Conservation (phyloP, 2,888 invertebrate genomes). For the Nematopogon swammerdamellus region DNA sequence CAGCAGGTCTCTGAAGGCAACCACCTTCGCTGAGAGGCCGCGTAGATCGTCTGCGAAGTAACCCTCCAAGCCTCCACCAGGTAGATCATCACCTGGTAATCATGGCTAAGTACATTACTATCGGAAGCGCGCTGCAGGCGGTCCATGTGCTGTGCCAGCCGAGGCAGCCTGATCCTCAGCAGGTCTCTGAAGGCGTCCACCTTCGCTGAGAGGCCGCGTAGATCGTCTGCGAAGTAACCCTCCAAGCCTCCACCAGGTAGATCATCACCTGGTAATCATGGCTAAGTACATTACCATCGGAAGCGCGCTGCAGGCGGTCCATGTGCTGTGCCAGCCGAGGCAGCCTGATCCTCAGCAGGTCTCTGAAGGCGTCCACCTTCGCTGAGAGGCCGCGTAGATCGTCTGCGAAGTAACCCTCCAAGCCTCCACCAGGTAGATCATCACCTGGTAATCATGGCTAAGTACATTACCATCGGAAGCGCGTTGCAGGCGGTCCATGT, state of each 20-base stretch:
- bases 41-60: constrained; percentile 96
- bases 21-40: constrained; percentile 98
- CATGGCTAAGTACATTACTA: no score
- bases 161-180: constrained; percentile 77
- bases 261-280: constrained; percentile 86
- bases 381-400: constrained; percentile 83
- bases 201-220: constrained; percentile 94
- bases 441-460: constrained; percentile 63
- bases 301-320: no score
- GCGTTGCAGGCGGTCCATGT: no score
- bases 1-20: constrained; percentile 91
- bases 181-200: constrained; percentile 98
- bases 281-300: constrained; percentile 64
- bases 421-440: constrained; percentile 93
- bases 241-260: constrained; percentile 87
- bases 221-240: constrained; percentile 94
- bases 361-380: constrained; percentile 90
- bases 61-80: constrained; percentile 87
- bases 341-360: no score
- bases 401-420: constrained; percentile 85
- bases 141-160: constrained; percentile 87
- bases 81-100: constrained; percentile 84
- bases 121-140: constrained; percentile 85
- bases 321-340: no score
- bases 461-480: constrained; percentile 75